Evolutionary conservation across 2,888 invertebrate genomes (phyloP).

Genomic region (Invenusta paracnida): DNA sequence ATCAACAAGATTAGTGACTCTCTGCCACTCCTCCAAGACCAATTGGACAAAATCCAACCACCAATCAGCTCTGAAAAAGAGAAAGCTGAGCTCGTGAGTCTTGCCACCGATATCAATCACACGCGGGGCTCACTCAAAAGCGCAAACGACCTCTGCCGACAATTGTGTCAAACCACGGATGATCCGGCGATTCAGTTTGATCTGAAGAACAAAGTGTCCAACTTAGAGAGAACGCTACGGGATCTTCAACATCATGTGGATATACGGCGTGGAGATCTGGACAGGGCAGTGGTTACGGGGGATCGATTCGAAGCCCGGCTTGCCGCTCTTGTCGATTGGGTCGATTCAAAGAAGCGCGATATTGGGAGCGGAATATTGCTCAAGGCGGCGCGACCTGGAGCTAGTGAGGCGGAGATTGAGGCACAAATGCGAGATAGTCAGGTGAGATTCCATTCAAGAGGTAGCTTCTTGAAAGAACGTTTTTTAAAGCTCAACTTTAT

Average conservation of each 20-base stretch:
- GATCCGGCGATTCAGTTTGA: constrained; percentile 85
- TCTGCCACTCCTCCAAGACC: constrained; percentile 57
- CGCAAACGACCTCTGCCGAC: constrained; percentile 69
- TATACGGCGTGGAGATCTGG: not conserved
- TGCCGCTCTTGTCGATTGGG: not conserved
- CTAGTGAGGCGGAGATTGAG: not conserved
- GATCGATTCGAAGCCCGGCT: constrained; percentile 36
- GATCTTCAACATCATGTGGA: constrained; percentile 59
- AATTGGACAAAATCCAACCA: not conserved
- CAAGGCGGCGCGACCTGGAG: not conserved
- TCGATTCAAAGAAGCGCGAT: not conserved
- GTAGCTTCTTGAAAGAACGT: no score
- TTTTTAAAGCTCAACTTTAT: no score
- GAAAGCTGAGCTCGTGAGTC: not conserved
- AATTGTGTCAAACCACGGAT: constrained; percentile 72
- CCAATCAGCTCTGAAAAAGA: not conserved
- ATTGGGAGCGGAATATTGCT: not conserved
- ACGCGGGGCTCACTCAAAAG: constrained; percentile 47
- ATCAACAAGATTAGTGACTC: constrained; percentile 77
- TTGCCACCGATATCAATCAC: not conserved
- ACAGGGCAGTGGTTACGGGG: not conserved
- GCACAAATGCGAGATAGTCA: not conserved
- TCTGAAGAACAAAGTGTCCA: constrained; percentile 78
- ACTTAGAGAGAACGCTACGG: constrained; percentile 79
- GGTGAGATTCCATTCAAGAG: not conserved